A percentile compares a stretch with the other conserved stretches of the same genome.
Conservation (phyloP, 2,797 vertebrate genomes). For the Rallus crepitans region DNA sequence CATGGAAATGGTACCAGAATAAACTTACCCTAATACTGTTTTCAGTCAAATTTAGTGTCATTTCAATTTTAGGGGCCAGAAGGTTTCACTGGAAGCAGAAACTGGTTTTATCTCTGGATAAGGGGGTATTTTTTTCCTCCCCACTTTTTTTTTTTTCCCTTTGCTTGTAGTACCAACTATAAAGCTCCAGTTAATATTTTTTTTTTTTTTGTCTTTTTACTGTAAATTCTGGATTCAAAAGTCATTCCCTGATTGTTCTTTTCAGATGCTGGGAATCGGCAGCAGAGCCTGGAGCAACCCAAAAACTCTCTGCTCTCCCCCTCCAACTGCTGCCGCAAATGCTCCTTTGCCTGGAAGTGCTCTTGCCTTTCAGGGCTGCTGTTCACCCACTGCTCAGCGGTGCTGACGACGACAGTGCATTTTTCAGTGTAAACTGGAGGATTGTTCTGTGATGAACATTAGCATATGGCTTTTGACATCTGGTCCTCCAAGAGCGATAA, state of each 20-base stretch:
- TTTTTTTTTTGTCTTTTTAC: not conserved
- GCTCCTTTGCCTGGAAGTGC: not conserved
- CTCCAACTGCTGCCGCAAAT: conserved; percentile 29
- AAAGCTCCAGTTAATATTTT: not conserved
- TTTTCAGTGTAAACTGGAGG: not conserved
- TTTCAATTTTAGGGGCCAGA: not conserved
- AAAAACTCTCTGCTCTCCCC: not conserved
- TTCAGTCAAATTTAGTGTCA: not conserved
- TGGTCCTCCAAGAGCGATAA: conserved; percentile 36
- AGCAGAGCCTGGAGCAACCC: conserved; percentile 2
- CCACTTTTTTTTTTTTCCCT: too few species aligned
- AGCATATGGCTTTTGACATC: conserved; percentile 66
- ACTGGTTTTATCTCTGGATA: not conserved
- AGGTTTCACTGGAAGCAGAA: not conserved
- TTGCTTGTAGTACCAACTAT: not conserved
- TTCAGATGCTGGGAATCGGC: fast-evolving
- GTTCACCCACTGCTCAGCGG: not conserved
- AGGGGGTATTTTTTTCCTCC: not conserved
- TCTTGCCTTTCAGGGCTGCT: not conserved
- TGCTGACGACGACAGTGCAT: not conserved
- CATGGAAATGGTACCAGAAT: not conserved
- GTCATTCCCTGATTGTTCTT: fast-evolving
- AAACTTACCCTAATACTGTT: not conserved
- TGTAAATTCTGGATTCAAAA: not conserved
- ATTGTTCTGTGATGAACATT: conserved; percentile 31